Evolutionary conservation across 2,888 invertebrate genomes (phyloP).

Genomic region (Aricia artaxerxes): DNA sequence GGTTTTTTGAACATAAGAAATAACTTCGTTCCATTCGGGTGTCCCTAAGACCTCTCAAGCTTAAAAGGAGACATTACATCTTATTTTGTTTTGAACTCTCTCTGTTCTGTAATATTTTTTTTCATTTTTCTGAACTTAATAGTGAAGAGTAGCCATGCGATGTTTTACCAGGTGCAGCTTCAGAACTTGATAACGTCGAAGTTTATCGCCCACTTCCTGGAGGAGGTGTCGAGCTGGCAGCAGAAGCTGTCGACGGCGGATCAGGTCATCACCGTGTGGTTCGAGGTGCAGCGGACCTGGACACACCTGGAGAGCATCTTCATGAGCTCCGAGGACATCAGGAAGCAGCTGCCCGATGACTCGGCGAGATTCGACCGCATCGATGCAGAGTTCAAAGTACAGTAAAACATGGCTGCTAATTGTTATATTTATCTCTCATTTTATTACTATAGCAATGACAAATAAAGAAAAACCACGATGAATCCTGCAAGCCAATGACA

Average conservation of each 20-base stretch:
- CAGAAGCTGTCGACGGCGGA: conserved; percentile 95
- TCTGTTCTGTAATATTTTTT: too few relatives aligned
- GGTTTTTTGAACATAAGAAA: too few relatives aligned
- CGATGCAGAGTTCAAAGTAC: conserved; percentile 93
- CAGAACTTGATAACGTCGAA: conserved; percentile 98
- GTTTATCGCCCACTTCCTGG: conserved; percentile 96
- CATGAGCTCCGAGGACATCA: conserved; percentile 98
- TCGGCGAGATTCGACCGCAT: conserved; percentile 95
- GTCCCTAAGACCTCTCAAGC: too few relatives aligned
- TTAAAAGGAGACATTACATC: too few relatives aligned
- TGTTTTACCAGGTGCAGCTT: conserved; percentile 86
- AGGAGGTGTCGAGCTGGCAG: conserved; percentile 97
- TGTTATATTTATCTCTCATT: too few relatives aligned
- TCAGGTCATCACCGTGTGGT: conserved; percentile 95
- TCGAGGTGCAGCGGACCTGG: conserved; percentile 98
- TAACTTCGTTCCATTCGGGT: too few relatives aligned
- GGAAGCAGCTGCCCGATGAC: conserved; percentile 95
- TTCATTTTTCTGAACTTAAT: too few relatives aligned
- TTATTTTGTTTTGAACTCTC: too few relatives aligned
- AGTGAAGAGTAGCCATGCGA: neutral
- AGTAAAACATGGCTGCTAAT: too few relatives aligned
- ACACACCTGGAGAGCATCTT: conserved; percentile 98
- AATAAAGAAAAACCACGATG: too few relatives aligned
- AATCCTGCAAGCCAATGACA: too few relatives aligned
- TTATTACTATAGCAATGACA: too few relatives aligned